Conservation (phyloP, 2,888 invertebrate species). For the Agrochola circellaris region DNA sequence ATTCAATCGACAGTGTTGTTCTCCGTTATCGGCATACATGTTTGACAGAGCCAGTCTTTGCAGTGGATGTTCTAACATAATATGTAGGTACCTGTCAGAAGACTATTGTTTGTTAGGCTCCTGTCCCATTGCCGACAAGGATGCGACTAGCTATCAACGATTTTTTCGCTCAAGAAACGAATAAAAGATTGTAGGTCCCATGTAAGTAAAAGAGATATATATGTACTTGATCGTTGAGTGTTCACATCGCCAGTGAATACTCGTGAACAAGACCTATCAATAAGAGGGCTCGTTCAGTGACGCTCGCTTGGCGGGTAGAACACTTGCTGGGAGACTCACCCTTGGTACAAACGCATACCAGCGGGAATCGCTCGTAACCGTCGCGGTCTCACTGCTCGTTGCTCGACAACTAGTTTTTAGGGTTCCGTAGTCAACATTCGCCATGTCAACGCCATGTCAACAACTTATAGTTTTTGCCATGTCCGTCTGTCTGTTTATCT, state of each 20-base stretch:
- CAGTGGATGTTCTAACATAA: neutral
- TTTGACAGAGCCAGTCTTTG: conserved; percentile 6
- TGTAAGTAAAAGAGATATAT: neutral
- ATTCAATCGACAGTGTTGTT: neutral
- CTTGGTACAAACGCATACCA: neutral
- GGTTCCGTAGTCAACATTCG: too few species aligned
- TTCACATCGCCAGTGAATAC: neutral
- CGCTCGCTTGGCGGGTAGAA: neutral
- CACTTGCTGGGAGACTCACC: neutral
- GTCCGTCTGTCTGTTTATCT: too few species aligned
- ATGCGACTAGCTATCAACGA: neutral
- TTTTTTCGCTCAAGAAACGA: neutral
- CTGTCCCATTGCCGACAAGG: neutral
- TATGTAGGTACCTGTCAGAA: neutral
- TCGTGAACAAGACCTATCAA: too few species aligned
- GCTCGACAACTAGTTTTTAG: neutral
- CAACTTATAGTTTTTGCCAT: too few species aligned
- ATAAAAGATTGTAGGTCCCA: neutral
- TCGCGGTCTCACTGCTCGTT: neutral
- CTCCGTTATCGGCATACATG: conserved; percentile 5
- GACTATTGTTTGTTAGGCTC: conserved; percentile 15
- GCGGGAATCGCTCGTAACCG: neutral
- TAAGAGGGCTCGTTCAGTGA: too few species aligned
- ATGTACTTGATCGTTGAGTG: neutral
- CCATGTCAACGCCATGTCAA: too few species aligned